These are phyloP conservation scores for Aromia moschata DNA, from an alignment of 2,888 invertebrate genomes.

Conservation along the genomic window DNA sequence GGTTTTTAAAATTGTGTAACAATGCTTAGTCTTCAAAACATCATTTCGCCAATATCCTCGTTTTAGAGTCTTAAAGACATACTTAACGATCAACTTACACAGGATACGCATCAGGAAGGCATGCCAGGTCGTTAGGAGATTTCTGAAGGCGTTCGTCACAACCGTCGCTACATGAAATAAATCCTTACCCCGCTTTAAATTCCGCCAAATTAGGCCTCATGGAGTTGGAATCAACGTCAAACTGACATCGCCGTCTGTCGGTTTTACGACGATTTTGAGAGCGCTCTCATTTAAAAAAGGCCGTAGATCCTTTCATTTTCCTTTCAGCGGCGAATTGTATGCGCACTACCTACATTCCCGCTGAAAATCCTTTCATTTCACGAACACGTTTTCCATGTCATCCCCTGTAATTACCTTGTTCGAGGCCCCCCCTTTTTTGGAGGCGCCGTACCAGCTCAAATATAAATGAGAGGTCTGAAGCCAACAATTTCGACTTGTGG, in stretches of 20 bases:
- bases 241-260: conserved; percentile 7
- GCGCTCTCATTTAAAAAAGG: conserved; percentile 3
- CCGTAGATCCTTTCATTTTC: conserved; percentile 5
- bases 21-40: too few relatives aligned
- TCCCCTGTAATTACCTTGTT: conserved; percentile 33
- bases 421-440: conserved; percentile 22
- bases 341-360: conserved; percentile 2
- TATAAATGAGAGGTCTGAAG: conserved; percentile 32
- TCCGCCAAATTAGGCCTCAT: conserved; percentile 1
- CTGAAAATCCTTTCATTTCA: conserved; percentile 25
- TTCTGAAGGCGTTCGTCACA: too few relatives aligned
- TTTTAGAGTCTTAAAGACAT: too few relatives aligned
- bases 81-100: too few relatives aligned
- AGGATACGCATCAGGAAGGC: too few relatives aligned
- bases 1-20: too few relatives aligned
- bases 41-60: too few relatives aligned
- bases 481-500: conserved; percentile 26
- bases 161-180: too few relatives aligned
- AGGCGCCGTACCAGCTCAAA: conserved; percentile 20
- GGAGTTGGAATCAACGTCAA: conserved; percentile 9
- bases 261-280: neutral
- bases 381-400: conserved; percentile 28
- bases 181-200: neutral
- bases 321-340: neutral
- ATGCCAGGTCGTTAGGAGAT: too few relatives aligned